These are phyloP conservation scores for Apodemus speciosus DNA, from an alignment of 2,113 vertebrate genomes.

Conservation along the genomic window DNA sequence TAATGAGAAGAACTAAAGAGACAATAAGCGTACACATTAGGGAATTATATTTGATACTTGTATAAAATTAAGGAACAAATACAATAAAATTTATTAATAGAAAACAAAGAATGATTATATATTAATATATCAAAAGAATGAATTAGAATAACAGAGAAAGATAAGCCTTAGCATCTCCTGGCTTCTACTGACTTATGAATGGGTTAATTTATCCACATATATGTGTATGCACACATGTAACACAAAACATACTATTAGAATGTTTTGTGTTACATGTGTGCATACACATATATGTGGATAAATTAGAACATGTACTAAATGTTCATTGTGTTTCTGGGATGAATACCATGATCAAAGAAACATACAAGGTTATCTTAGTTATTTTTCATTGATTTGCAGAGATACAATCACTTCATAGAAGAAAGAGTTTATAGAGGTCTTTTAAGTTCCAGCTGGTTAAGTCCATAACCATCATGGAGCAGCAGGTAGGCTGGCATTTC, in stretches of 20 bases:
- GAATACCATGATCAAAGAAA: background rate
- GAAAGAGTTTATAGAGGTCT: background rate
- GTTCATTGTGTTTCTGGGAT: background rate
- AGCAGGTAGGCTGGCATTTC: background rate
- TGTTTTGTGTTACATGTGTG: no score
- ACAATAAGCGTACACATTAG: no score
- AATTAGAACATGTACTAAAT: no score
- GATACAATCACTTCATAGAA: background rate
- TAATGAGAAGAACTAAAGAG: background rate
- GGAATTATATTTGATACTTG: background rate
- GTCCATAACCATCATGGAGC: background rate
- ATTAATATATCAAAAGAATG: background rate
- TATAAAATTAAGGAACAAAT: background rate
- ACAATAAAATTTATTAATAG: background rate
- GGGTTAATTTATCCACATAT: background rate
- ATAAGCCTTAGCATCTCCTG: background rate
- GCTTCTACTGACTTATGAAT: background rate
- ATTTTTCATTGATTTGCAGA: background rate
- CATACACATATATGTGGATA: no score
- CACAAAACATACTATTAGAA: background rate
- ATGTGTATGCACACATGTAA: background rate
- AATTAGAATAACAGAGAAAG: background rate
- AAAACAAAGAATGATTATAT: no score
- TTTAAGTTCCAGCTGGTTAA: background rate
- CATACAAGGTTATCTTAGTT: background rate